Percentiles rank a stretch among this genome's conserved stretches.
These are phyloP conservation scores for Xestia sexstrigata DNA, from an alignment of 2,888 invertebrate species.

Conservation along the genomic window DNA sequence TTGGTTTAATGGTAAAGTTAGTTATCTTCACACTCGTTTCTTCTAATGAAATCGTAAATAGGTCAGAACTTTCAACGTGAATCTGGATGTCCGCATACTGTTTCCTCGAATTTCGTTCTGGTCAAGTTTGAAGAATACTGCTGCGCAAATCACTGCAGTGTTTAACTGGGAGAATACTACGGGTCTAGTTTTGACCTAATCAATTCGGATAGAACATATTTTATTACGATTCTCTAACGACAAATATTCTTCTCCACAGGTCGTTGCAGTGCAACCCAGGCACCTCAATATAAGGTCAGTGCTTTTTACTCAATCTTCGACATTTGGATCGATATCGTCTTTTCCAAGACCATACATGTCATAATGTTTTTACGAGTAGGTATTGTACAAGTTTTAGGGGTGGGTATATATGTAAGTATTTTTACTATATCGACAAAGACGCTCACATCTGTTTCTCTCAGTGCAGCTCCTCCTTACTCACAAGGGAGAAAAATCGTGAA, in stretches of 20 bases:
- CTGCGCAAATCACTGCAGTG: neutral
- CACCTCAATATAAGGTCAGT: conserved; percentile 40
- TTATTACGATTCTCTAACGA: neutral
- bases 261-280: conserved; percentile 11
- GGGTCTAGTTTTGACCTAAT: neutral
- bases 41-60: conserved; percentile 20
- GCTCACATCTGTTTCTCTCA: neutral
- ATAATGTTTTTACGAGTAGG: neutral
- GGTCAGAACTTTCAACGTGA: conserved; percentile 15
- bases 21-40: conserved; percentile 25
- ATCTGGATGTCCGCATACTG: conserved; percentile 1
- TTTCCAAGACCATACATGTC: neutral
- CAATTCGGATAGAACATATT: neutral
- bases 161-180: neutral
- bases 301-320: neutral
- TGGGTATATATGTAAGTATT: neutral
- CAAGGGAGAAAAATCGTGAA: conserved; percentile 16
- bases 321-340: neutral
- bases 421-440: neutral
- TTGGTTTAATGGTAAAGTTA: conserved; percentile 19
- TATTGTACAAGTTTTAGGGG: neutral
- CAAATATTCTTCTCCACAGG: conserved; percentile 22
- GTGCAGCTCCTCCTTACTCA: neutral
- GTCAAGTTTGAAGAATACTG: conserved; percentile 7
- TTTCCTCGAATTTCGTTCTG: neutral